Evolutionary conservation across 2,797 vertebrate genomes (phyloP), one percentile per base, ranked within the genome.

Genomic region (Sparus aurata): DNA sequence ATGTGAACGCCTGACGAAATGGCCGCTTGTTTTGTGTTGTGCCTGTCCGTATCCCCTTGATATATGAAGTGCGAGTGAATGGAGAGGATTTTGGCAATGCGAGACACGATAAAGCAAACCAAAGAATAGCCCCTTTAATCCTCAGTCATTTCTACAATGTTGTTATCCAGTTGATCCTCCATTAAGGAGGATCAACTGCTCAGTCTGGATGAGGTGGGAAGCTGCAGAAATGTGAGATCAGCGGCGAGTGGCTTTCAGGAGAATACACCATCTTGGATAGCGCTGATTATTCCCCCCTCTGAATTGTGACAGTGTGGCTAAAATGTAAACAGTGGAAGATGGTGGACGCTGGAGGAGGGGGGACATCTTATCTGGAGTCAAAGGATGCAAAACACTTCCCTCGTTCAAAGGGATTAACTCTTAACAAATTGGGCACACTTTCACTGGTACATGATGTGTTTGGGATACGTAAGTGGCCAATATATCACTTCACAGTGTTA

Each of bases 161-260:
- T 76, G 61, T 82, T 69, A 84, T 87, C 76, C 62, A 66, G 69
- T 41, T 85, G 61, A 85, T 86, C 62, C 83, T 80, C 84, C 80
- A 73, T 84, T 76, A 88, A 79, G 53, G 57, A 75, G 87, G 85
- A 86, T 90, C 80, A 91, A 77, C 79, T 4, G n/a, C 71, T 87
- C 80, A 85, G 20, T 69, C 16, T 57, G 81, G 71, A 87, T 84
- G 82, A 91, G 83, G 82, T 87, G 80, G 82, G 62, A 87, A 73
- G 69, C 79, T 63, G 47, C 41, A 75, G 55, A 86, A 85, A 76
- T 54, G 52, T 64, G n/a, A 81, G 53, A 69, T 76, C 63, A 46
- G 60, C 73, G 55, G 73, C 58, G 69, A 54, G 73, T 69, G 57
- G 22, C 65, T 78, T 73, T 70, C 38, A 57, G 47, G 74, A 20